Base-by-base conservation (phyloP, 2,113 vertebrate species). In the Tupaia tana region DNA sequence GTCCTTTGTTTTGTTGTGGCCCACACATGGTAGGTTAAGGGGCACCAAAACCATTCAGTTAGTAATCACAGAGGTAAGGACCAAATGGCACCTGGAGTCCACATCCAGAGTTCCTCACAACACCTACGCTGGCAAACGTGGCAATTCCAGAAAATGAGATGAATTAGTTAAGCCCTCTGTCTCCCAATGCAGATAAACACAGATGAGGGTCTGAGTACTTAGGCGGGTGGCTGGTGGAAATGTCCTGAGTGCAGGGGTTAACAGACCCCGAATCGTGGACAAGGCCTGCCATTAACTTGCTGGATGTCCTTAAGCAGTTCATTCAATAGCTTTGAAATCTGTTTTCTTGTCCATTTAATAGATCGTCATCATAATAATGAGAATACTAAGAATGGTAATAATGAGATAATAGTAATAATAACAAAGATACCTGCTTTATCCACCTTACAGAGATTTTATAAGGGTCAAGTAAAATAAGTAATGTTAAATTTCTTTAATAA, bases 61-160 rank as follows among this genome's bases (percentile, higher is more conserved):
- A 19, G 20, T 63, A 64, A 31, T 34, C 43, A 27, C 52, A 71
- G 66, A 59, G 54, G 9, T 31, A 56, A 81, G 73, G 59, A n/a
- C 64, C 14, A 16, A 7, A n/a, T 0, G 1, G 12, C 1, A 0
- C 54, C 71, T 15, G 31, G 63, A 29, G 52, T 29, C 67, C 16
- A 12, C 0, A 9, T 8, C 58, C 3, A 8, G 24, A 56, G 34
- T 22, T 27, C 34, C 7, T 79, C 25, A 3, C 3, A 18, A 34
- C n/a, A 13, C 18, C n/a, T 84, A n/a, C 1, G 10, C 1, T 31
- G 78, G 18, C 64, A 73, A 9, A 11, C 0, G 18, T 0, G 4
- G 89, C 15, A 19, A 9, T 90, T 90, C 43, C 20, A 24, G 93
- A 74, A 86, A 87, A 58, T 7, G 34, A 74, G 6, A 43, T 24